Base-by-base conservation (phyloP, 2,113 vertebrate genomes). In the Hippocampus mohnikei region DNA sequence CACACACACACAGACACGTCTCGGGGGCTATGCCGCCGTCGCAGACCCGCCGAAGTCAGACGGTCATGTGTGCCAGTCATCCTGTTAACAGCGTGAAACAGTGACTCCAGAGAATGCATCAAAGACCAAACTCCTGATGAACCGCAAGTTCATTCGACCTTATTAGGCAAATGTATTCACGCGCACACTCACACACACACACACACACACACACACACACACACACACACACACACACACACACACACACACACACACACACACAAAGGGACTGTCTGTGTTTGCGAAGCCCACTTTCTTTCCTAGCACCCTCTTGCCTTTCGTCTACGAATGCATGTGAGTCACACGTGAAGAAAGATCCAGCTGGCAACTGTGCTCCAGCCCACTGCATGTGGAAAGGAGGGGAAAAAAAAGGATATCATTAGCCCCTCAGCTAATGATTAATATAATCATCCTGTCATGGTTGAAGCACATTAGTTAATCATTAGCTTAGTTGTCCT, bases 391-490 rank as follows among this genome's bases (percentile, higher is more conserved):
- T 80, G 82, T 82, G 76, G 55, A 72, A 78, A 70, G 0, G 73
- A 72, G 79, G 81, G 85, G 53, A 41, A 40, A 48, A 27, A 50
- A 15, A 64, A 69, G 6, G 0, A 70, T 87, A 83, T 78, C 70
- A 85, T 81, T 85, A 78, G 70, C 71, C 20, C 53, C 52, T 15
- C 69, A 75, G 78, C 55, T 83, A 78, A 84, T 85, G 72, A 80
- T 81, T 70, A 75, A 80, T 83, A 73, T 67, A 74, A 83, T 88
- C 64, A 68, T 75, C 73, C 74, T 66, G 79, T 81, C 80, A 75
- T 67, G 0, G 79, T 77, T 67, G 0, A 52, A 68, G 71, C 56
- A 61, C 69, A 80, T 76, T 73, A 80, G 55, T 62, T 42, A 55
- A 69, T 55, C 52, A 55, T 55, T n/a, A 55, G 52, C n/a, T 55